These are phyloP conservation scores for Engystomops pustulosus DNA, from an alignment of 2,113 vertebrate species.

Conservation along the genomic window DNA sequence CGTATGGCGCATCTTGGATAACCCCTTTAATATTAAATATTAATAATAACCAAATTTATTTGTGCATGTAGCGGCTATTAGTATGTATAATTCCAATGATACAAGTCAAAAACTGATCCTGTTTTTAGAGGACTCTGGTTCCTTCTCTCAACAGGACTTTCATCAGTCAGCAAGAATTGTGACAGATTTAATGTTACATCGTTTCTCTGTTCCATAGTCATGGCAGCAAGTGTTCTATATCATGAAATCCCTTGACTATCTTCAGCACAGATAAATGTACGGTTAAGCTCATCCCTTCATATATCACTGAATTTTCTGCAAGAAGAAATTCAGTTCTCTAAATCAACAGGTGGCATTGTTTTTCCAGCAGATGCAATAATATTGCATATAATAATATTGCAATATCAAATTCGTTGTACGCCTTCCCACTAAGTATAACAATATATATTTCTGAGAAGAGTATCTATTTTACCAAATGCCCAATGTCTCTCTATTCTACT, in stretches of 20 bases:
- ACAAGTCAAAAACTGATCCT: not conserved
- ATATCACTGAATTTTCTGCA: constrained; percentile 26
- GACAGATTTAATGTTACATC: constrained; percentile 43
- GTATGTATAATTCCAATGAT: not conserved
- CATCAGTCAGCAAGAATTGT: constrained; percentile 20
- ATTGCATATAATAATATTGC: not conserved
- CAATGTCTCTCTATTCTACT: too few relatives aligned
- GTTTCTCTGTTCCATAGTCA: constrained; percentile 14
- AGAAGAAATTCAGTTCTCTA: not conserved
- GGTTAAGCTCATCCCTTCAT: constrained; percentile 27
- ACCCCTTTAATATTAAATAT: not conserved
- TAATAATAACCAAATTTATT: not conserved
- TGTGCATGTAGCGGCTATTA: too few relatives aligned
- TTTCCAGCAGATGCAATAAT: constrained; percentile 5
- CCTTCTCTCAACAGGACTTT: constrained; percentile 19
- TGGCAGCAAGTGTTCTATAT: constrained; percentile 34
- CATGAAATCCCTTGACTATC: constrained; percentile 12
- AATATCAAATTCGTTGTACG: not conserved
- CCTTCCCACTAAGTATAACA: too few relatives aligned
- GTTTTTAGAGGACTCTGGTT: constrained; percentile 2
- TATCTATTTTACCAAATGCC: too few relatives aligned
- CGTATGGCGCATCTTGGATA: too few relatives aligned
- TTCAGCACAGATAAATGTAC: constrained; percentile 33
- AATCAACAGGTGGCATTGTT: not conserved
- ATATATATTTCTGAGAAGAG: too few relatives aligned